These are phyloP conservation scores for Phaethornis superciliosus DNA, from an alignment of 2,113 vertebrate species.

Conservation along the genomic window DNA sequence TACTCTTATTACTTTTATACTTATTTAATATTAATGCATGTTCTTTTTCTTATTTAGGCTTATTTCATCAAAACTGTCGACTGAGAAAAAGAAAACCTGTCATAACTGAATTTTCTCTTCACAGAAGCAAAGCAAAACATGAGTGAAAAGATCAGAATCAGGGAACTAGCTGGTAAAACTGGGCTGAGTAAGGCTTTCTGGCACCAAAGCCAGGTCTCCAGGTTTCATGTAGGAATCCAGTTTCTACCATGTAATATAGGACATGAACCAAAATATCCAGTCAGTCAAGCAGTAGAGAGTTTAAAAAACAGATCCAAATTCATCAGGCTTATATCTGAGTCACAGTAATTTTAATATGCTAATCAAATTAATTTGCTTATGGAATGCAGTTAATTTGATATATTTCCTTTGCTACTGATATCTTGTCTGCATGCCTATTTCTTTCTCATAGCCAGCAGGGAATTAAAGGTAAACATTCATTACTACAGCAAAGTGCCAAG, in stretches of 20 bases:
- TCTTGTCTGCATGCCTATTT: not conserved
- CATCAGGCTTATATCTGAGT: not conserved
- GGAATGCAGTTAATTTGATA: not conserved
- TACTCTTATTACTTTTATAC: not conserved
- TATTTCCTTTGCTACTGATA: not conserved
- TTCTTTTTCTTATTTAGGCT: not conserved
- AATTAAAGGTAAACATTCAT: conserved; percentile 27
- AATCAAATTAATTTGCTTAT: not conserved
- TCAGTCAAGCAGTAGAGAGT: not conserved
- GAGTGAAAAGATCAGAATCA: not conserved
- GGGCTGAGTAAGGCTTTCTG: not conserved
- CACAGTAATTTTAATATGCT: not conserved
- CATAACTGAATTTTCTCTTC: not conserved
- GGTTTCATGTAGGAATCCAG: not conserved
- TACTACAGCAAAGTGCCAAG: conserved; percentile 5
- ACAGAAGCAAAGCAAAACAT: not conserved
- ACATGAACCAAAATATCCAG: not conserved
- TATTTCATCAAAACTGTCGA: not conserved
- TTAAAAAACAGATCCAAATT: not conserved
- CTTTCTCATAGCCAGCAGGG: not conserved
- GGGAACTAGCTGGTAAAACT: not conserved
- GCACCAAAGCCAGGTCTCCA: not conserved
- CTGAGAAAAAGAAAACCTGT: not conserved
- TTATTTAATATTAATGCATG: not conserved
- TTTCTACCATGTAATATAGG: not conserved